Evolutionary conservation across 2,797 vertebrate species (phyloP).

Genomic region (Pelochelys cantorii): DNA sequence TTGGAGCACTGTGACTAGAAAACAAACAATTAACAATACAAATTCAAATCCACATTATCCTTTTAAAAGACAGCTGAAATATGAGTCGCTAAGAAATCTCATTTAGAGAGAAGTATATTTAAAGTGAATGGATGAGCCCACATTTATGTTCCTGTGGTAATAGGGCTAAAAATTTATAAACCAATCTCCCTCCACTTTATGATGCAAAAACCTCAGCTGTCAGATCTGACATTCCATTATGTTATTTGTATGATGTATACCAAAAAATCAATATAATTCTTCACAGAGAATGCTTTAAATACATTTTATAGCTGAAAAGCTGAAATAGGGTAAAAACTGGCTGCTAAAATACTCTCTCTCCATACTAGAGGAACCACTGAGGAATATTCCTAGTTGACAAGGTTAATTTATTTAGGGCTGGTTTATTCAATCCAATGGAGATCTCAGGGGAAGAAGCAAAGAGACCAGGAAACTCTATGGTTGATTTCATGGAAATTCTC

Average conservation of each 20-base stretch:
- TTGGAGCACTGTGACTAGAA: not conserved
- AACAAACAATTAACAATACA: not conserved
- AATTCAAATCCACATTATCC: not conserved
- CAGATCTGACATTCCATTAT: not conserved
- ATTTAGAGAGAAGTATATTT: not conserved
- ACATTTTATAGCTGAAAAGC: not conserved
- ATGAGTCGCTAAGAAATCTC: not conserved
- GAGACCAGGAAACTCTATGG: not conserved
- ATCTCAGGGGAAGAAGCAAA: not conserved
- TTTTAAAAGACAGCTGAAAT: conserved; percentile 21
- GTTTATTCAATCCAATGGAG: not conserved
- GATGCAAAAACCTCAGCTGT: not conserved
- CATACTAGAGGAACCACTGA: not conserved
- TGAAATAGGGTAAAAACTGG: not conserved
- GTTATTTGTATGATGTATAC: not conserved
- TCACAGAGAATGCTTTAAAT: not conserved
- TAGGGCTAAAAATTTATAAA: not conserved
- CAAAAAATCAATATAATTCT: not conserved
- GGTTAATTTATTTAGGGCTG: not conserved
- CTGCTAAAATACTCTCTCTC: not conserved
- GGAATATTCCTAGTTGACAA: not conserved
- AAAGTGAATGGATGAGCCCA: not conserved
- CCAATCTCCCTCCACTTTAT: not conserved
- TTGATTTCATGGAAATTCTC: not conserved
- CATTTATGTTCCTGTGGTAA: not conserved